These are phyloP conservation scores for Ruditapes philippinarum DNA, from an alignment of 1,140 invertebrate species.

Conservation along the genomic window DNA sequence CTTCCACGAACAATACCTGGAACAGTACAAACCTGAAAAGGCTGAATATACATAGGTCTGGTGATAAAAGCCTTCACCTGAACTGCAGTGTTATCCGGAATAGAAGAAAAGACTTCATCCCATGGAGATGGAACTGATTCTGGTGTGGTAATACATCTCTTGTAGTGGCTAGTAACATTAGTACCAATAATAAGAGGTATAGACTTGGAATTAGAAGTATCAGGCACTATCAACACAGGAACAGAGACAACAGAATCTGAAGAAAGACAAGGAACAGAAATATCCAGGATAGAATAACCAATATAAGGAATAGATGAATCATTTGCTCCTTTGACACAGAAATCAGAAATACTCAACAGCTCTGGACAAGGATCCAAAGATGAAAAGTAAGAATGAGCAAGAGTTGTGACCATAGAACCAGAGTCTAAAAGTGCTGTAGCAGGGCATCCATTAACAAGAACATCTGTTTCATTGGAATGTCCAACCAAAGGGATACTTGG, in stretches of 20 bases:
- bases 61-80: neutral
- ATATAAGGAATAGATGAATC: neutral
- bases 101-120: conserved; percentile 1
- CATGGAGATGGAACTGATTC: neutral
- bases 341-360: neutral
- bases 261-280: neutral
- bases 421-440: neutral
- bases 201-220: neutral
- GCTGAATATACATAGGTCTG: neutral
- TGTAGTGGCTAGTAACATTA: neutral
- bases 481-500: neutral
- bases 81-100: neutral
- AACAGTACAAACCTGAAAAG: neutral
- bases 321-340: neutral
- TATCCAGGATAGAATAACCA: neutral
- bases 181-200: conserved; percentile 15
- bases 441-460: neutral
- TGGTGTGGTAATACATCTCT: neutral
- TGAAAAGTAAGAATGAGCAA: neutral
- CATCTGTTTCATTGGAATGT: neutral
- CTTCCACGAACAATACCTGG: neutral
- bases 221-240: conserved; percentile 27
- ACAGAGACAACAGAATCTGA: neutral
- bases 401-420: conserved; percentile 1
- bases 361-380: neutral